Conservation (phyloP, 2,888 invertebrate species). For the Scrobipalpa costella region DNA sequence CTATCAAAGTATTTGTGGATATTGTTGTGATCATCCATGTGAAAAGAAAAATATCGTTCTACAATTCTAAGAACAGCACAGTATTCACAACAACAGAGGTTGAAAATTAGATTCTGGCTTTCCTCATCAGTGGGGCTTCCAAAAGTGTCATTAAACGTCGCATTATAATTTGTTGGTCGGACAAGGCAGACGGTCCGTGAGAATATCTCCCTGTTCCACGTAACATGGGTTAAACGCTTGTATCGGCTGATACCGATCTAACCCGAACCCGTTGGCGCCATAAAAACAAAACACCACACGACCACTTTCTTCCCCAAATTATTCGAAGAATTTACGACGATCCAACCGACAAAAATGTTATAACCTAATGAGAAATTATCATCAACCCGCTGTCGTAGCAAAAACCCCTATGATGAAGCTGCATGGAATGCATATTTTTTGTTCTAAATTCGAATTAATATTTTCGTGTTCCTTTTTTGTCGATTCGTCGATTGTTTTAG, state of each 20-base stretch:
- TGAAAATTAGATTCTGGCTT: neutral
- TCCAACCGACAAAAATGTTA: constrained; percentile 77
- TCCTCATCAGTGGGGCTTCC: neutral
- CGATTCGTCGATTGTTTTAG: constrained; percentile 69
- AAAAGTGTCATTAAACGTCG: constrained; percentile 34
- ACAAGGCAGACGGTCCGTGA: constrained; percentile 61
- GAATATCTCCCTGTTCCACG: constrained; percentile 73
- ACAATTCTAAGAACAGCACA: neutral
- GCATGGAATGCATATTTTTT: constrained; percentile 67
- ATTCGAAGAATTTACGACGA: constrained; percentile 79
- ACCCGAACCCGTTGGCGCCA: constrained; percentile 78
- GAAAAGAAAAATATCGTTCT: neutral
- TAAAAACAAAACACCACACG: constrained; percentile 80
- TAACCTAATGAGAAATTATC: constrained; percentile 81
- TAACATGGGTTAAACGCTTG: constrained; percentile 80
- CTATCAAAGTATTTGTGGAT: too few relatives aligned
- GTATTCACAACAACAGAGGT: neutral
- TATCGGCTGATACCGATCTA: constrained; percentile 78
- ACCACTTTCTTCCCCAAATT: constrained; percentile 80
- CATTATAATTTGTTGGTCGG: constrained; percentile 73
- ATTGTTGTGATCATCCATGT: too few relatives aligned
- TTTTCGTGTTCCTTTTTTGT: constrained; percentile 60
- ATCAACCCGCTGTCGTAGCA: constrained; percentile 70
- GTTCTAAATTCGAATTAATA: constrained; percentile 66
- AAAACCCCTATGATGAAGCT: constrained; percentile 62